Percentiles rank a stretch among this genome's conserved stretches.
These are phyloP conservation scores for Phaonia tiefii DNA, from an alignment of 2,888 invertebrate species.

Conservation along the genomic window DNA sequence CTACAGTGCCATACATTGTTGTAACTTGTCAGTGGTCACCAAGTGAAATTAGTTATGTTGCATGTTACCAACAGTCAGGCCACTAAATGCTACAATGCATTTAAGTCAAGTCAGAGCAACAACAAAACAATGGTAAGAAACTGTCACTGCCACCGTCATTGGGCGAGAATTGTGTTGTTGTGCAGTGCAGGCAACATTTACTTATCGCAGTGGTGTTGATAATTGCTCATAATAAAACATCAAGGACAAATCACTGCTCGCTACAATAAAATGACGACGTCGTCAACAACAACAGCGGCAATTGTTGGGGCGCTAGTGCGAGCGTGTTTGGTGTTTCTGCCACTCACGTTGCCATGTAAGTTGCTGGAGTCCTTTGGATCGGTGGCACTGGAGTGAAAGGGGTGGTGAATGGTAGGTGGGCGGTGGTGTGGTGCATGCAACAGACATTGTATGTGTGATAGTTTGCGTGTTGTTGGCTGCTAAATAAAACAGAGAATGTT, in stretches of 20 bases:
- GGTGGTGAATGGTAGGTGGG: not conserved
- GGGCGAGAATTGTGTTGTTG: not conserved
- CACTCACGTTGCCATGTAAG: conserved; percentile 17
- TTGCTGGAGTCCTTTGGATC: not conserved
- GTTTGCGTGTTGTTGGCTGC: conserved; percentile 53
- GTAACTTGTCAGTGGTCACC: conserved; percentile 11
- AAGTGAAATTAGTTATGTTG: conserved; percentile 38
- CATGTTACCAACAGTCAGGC: conserved; percentile 33
- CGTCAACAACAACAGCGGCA: conserved; percentile 1
- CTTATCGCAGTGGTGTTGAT: conserved; percentile 53
- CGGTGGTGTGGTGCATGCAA: conserved; percentile 8
- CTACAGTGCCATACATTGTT: not conserved
- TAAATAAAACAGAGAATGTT: conserved; percentile 43
- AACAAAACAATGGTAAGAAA: not conserved
- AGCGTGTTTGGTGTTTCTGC: conserved; percentile 16
- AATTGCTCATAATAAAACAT: conserved; percentile 51
- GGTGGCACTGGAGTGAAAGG: too few relatives aligned
- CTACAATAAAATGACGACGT: conserved; percentile 32
- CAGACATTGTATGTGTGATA: conserved; percentile 23
- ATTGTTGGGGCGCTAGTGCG: not conserved
- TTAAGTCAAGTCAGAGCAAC: conserved; percentile 8
- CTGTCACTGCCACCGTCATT: not conserved
- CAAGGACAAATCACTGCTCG: conserved; percentile 52
- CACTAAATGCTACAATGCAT: conserved; percentile 18
- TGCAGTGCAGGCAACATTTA: conserved; percentile 40